A percentile compares a stretch with the other conserved stretches of the same genome.
phyloP scores from a whole-genome alignment of 1,140 invertebrate genomes.

The Drosophila bocki region DNA sequence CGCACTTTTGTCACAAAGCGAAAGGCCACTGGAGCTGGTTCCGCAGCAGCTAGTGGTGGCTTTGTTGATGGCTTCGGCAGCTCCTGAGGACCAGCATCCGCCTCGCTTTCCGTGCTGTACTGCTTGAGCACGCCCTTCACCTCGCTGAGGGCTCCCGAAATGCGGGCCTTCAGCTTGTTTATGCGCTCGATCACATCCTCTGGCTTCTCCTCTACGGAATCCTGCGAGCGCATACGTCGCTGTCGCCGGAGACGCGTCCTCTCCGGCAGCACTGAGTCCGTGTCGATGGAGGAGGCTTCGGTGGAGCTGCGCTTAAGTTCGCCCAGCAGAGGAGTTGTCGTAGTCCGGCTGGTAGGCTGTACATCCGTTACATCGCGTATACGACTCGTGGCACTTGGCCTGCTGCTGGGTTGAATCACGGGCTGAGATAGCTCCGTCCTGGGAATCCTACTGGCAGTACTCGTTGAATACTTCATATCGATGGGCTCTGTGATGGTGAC shows the following conservation, averaged over 20 bases:
- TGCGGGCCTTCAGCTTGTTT: slow-evolving; percentile 76
- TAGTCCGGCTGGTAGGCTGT: neutral
- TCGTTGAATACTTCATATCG: slow-evolving; percentile 69
- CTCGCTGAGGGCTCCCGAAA: slow-evolving; percentile 73
- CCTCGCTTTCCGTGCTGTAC: slow-evolving; percentile 75
- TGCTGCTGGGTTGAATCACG: neutral
- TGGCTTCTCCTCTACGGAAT: slow-evolving; percentile 69
- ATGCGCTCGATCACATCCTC: slow-evolving; percentile 77
- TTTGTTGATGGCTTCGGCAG: neutral
- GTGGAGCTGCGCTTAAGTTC: slow-evolving; percentile 58
- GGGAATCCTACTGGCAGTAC: slow-evolving; percentile 24
- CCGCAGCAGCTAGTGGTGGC: neutral
- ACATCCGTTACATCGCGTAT: slow-evolving; percentile 18
- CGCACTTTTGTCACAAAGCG: slow-evolving; percentile 76
- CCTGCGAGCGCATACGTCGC: slow-evolving; percentile 71
- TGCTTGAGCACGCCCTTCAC: slow-evolving; percentile 79
- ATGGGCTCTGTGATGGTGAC: neutral
- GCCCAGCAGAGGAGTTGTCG: slow-evolving; percentile 39
- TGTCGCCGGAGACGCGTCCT: slow-evolving; percentile 72
- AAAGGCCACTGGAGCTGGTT: slow-evolving; percentile 61
- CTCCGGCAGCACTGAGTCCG: slow-evolving; percentile 63
- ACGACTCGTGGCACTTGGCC: slow-evolving; percentile 31
- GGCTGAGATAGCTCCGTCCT: neutral
- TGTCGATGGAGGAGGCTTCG: slow-evolving; percentile 61
- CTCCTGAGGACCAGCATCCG: slow-evolving; percentile 29